phyloP scores from a whole-genome alignment of 2,888 invertebrate species.

The Ptilodon capucinus region DNA sequence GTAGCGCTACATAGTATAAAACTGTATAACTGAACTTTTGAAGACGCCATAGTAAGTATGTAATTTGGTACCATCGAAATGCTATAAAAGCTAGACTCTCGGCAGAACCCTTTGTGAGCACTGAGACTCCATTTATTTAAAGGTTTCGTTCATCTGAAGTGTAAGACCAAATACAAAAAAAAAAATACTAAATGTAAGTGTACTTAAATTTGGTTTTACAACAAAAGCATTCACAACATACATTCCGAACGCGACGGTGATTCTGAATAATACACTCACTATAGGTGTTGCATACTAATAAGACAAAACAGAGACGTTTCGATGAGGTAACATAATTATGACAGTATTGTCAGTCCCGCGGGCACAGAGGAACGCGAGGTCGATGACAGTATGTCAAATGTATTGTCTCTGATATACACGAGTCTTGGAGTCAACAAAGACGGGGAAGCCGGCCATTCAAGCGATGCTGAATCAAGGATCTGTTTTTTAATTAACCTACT shows the following conservation, averaged over 20 bases:
- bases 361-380: conserved; percentile 18
- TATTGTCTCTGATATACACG: conserved; percentile 11
- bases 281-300: background rate
- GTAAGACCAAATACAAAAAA: background rate
- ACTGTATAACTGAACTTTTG: too few relatives aligned
- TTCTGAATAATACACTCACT: background rate
- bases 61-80: too few relatives aligned
- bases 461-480: background rate
- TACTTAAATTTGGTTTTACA: background rate
- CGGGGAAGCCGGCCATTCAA: background rate
- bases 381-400: conserved; percentile 20
- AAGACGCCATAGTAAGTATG: too few relatives aligned
- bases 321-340: background rate
- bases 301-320: background rate
- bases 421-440: background rate
- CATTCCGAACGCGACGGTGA: background rate
- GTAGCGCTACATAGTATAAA: too few relatives aligned
- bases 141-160: too few relatives aligned
- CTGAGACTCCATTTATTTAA: too few relatives aligned
- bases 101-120: too few relatives aligned
- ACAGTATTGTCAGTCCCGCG: background rate
- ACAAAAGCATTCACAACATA: background rate
- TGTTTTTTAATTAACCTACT: background rate
- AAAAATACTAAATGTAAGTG: background rate
- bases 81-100: too few relatives aligned